Percentiles rank a stretch among this genome's conserved stretches.
These are phyloP conservation scores for Scelioninae gen. 1 DNA, from an alignment of 2,888 invertebrate species.

Conservation along the genomic window DNA sequence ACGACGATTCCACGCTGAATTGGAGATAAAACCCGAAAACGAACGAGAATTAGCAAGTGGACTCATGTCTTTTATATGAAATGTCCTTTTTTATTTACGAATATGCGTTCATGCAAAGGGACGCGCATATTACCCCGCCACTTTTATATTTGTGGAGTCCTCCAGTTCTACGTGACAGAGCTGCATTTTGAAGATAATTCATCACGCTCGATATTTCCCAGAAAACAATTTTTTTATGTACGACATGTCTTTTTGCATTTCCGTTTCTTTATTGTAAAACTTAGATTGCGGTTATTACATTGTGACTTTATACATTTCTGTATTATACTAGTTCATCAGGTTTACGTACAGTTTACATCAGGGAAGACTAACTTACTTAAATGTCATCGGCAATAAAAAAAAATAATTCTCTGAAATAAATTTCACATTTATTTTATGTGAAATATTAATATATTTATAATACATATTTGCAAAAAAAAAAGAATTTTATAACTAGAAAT, in stretches of 20 bases:
- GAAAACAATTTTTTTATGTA: slow-evolving; percentile 27
- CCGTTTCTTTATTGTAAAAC: slow-evolving; percentile 41
- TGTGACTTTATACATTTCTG: not conserved
- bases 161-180: slow-evolving; percentile 40
- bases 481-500: too few relatives aligned
- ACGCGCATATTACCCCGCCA: slow-evolving; percentile 25
- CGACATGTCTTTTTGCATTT: slow-evolving; percentile 27
- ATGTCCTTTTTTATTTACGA: slow-evolving; percentile 9
- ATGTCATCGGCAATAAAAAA: not conserved
- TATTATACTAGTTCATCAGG: too few relatives aligned
- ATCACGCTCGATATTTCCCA: slow-evolving; percentile 54
- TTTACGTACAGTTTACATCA: not conserved
- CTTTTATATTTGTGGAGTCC: slow-evolving; percentile 40
- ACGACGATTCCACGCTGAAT: slow-evolving; percentile 1
- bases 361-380: not conserved
- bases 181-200: slow-evolving; percentile 50
- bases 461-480: too few relatives aligned
- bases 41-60: not conserved
- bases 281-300: slow-evolving; percentile 28
- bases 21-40: not conserved
- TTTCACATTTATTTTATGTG: too few relatives aligned
- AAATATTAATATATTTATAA: too few relatives aligned
- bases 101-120: slow-evolving; percentile 26
- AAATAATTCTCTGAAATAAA: too few relatives aligned
- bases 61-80: not conserved